Base-by-base conservation (phyloP, 2,888 invertebrate genomes). In the Syritta pipiens region DNA sequence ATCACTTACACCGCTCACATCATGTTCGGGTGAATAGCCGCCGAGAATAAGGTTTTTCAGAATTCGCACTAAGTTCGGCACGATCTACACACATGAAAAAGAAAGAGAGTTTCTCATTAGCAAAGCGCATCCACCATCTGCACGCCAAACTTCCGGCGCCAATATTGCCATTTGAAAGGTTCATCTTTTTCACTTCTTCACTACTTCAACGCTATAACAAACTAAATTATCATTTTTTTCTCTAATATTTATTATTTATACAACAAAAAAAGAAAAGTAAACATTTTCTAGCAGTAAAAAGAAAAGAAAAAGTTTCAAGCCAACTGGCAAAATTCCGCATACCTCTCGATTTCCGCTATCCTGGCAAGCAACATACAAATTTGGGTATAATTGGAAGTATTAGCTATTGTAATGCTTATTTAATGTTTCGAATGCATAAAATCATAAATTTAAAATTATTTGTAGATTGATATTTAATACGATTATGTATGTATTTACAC, bases 1-100 rank as follows among this genome's bases (percentile, higher is more conserved):
- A 90, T 99, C 99, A 83, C 98, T 98, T 42, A 99, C 98, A 19
- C 99, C 99, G 81, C 98, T 98, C 44, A 99, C 99, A 89, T 99
- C 99, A 89, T 99, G 99, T 88, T 99, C 99, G 7, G 99, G 99
- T 24, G 99, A 99, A 90, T 99, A 99, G 20, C 99, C 99, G 62
- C 98, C 97, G 90, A 99, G 91, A 84, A 99, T 98, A 83, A 99
- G 91, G 89, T 98, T 99, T 91, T 99, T 99, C 89, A 99, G 90
- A 88, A 99, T 98, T 86, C 99, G 93, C 85, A 99, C 99, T 89
- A 99, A 91, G 89, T 98, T 99, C 72, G 99, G 98, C 84, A 99
- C 99, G 89, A 99, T 95, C 98, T 99, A 92, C 59, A 72, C 40
- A 53, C n/a, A n/a, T n/a, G n/a, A n/a, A n/a, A n/a, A n/a, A n/a